Base-by-base conservation (phyloP, 2,888 invertebrate genomes). In the Hyles lineata region DNA sequence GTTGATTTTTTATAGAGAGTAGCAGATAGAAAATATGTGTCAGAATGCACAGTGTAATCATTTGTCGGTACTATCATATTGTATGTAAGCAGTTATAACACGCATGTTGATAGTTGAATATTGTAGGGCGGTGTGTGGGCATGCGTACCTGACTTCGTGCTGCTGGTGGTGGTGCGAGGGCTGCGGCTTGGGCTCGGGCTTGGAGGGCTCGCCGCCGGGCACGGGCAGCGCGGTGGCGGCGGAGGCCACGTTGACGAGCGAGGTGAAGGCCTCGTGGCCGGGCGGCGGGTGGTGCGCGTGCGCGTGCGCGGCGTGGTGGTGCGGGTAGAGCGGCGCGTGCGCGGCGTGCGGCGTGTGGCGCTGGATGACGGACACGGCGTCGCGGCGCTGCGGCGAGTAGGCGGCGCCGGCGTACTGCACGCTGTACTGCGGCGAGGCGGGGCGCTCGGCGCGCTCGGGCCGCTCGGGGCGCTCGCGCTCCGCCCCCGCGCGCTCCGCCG, bases 241-340 rank as follows among this genome's bases (percentile, higher is more conserved):
- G 1, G 97, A 98, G n/a, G 98, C 98, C 19, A 98, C 98, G 88
- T 98, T 98, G 11, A 98, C 98, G 72, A 98, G 92, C 71, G 98
- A 98, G 52, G 97, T 97, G 85, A 98, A 96, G 0, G 98, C 98
- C 89, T 98, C 98, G 88, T 98, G 97, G 23, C 97, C 97, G 87
- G 87, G 71, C 71, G 72, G 55, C 29, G 78, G 79, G 60, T 73
- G 76, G 43, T 43, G 43, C 15, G 43, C 15, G 43, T 43, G 43
- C 15, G 43, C 15, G 43, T 32, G 80, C 73, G 81, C 73, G 88
- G 85, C 71, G 83, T 79, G 74, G 77, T 58, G 83, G 83, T 29
- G 87, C 87, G 71, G 83, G 81, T 72, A 85, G 84, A 29, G 52
- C 95, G 85, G 25, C 72, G 88, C 80, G 95, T 87, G 84, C 7